These are phyloP conservation scores for Bombus superbus DNA, from an alignment of 1,140 invertebrate species.

Conservation along the genomic window DNA sequence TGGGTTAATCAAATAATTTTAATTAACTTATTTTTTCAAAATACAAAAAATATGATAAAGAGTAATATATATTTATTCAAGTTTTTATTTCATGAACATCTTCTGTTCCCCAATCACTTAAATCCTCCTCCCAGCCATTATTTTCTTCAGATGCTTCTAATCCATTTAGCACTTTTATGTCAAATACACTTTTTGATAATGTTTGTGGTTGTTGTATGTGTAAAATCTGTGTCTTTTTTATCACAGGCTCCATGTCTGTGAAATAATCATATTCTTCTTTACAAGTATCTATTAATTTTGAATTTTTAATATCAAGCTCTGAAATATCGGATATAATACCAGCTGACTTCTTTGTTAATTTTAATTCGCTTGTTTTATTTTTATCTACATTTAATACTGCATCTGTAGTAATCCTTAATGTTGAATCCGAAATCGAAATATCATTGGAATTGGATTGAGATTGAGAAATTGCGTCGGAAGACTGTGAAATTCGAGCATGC, in stretches of 20 bases:
- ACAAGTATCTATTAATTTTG: conserved; percentile 81
- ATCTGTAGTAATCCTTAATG: neutral
- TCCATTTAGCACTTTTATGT: conserved; percentile 67
- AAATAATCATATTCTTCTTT: conserved; percentile 87
- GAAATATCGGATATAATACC: conserved; percentile 85
- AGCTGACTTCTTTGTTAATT: conserved; percentile 74
- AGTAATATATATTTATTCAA: neutral
- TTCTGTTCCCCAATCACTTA: conserved; percentile 76
- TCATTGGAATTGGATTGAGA: neutral
- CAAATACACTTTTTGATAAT: conserved; percentile 74
- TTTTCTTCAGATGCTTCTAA: conserved; percentile 67
- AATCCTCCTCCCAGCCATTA: conserved; percentile 78
- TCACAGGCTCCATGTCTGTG: conserved; percentile 92
- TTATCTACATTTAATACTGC: neutral
- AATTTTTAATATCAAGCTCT: conserved; percentile 89
- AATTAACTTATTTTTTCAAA: neutral
- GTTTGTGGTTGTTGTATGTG: conserved; percentile 74
- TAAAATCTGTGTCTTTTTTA: conserved; percentile 85
- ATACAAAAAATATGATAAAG: neutral
- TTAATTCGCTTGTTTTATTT: conserved; percentile 47
- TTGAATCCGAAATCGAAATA: neutral
- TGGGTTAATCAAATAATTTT: neutral
- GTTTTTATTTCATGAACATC: conserved; percentile 45
- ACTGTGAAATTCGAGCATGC: neutral
- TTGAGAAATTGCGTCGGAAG: conserved; percentile 2